Conservation (phyloP, 2,113 vertebrate species). For the Clinocottus analis region DNA sequence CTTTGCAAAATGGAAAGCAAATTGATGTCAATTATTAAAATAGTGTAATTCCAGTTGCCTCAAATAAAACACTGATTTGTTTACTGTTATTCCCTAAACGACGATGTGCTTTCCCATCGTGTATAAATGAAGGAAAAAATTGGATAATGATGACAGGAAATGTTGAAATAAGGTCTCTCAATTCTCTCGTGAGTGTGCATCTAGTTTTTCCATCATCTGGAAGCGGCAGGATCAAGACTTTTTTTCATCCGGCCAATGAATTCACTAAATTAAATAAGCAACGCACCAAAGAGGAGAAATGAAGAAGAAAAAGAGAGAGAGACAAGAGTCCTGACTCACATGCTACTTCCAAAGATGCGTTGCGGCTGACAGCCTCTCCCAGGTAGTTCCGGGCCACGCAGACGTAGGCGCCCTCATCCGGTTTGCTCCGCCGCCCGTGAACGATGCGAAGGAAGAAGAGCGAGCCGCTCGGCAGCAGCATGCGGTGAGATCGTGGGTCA, state of each 20-base stretch:
- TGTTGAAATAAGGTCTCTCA: neutral
- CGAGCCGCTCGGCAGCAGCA: constrained; percentile 97
- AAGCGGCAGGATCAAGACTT: constrained; percentile 5
- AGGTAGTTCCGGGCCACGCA: constrained; percentile 99
- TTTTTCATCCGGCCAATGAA: neutral
- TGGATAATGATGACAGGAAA: neutral
- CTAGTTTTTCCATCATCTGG: constrained; percentile 22
- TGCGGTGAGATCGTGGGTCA: constrained; percentile 95
- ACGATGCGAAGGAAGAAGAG: constrained; percentile 97
- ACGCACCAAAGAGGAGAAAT: constrained; percentile 6
- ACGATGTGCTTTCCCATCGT: constrained; percentile 34
- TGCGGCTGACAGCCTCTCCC: constrained; percentile 97
- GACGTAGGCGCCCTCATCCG: constrained; percentile 96
- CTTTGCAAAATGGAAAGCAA: constrained; percentile 16
- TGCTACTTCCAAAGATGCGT: constrained; percentile 98
- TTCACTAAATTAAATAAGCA: neutral
- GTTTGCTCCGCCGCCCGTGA: constrained; percentile 96
- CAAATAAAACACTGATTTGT: constrained; percentile 48
- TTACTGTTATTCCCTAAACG: constrained; percentile 31
- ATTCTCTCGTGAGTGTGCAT: constrained; percentile 28
- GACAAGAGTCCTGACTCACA: constrained; percentile 86
- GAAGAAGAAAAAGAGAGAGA: constrained; percentile 10
- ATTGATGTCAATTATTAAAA: constrained; percentile 33
- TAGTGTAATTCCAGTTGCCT: constrained; percentile 28
- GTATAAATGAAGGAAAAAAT: constrained; percentile 15